Conservation (phyloP, 2,888 invertebrate species). For the Mystacides longicornis region DNA sequence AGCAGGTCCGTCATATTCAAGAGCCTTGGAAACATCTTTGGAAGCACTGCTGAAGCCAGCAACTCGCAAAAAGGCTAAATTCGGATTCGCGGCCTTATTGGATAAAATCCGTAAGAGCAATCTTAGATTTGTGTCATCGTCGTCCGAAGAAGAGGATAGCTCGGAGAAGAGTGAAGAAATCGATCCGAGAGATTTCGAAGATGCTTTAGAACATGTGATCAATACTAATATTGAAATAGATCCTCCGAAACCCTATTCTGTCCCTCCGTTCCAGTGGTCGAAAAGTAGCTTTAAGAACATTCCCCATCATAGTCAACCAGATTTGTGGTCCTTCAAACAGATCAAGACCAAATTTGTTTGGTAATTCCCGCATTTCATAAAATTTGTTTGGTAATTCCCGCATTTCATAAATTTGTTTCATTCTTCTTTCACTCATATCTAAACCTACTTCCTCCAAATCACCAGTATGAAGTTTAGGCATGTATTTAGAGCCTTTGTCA, state of each 20-base stretch:
- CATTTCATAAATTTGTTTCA: neutral
- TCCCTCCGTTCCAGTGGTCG: constrained; percentile 68
- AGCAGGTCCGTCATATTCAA: constrained; percentile 33
- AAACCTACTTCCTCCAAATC: too few species aligned
- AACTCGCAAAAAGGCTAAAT: constrained; percentile 21
- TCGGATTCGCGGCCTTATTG: constrained; percentile 21
- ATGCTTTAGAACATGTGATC: constrained; percentile 30
- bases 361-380: constrained; percentile 31
- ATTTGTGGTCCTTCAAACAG: constrained; percentile 62
- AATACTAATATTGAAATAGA: constrained; percentile 22
- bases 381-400: neutral
- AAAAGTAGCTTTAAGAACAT: constrained; percentile 53
- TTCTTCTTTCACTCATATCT: neutral
- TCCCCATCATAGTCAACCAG: constrained; percentile 66
- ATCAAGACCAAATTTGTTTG: constrained; percentile 54
- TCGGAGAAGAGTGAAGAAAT: constrained; percentile 7
- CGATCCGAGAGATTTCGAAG: constrained; percentile 22
- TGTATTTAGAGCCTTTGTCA: too few species aligned
- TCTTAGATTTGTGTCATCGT: constrained; percentile 17
- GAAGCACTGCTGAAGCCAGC: constrained; percentile 21
- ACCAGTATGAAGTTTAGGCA: too few species aligned
- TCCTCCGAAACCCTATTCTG: constrained; percentile 33
- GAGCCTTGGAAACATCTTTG: constrained; percentile 20
- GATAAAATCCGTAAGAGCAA: constrained; percentile 22
- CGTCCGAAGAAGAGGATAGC: constrained; percentile 13